phyloP scores from a whole-genome alignment of 2,113 vertebrate genomes.

The Clarias macrocephalus region DNA sequence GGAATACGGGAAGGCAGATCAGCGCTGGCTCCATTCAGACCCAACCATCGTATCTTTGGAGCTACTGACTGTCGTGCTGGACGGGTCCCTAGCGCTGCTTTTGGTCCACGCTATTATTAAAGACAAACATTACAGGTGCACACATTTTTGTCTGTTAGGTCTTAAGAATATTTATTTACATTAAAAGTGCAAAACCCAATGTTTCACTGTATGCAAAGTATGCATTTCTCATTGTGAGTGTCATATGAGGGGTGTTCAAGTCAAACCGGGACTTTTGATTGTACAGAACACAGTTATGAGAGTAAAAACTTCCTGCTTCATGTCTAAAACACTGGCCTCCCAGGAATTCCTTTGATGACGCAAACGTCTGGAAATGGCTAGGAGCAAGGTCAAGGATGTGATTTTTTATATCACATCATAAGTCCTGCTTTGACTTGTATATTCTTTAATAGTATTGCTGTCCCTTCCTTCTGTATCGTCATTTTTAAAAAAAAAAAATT shows the following conservation, averaged over 20 bases:
- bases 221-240: background rate
- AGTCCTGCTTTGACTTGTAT: background rate
- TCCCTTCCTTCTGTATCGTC: background rate
- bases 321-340: too few relatives aligned
- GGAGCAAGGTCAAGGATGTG: too few relatives aligned
- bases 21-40: conserved; percentile 72
- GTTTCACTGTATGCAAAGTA: background rate
- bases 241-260: background rate
- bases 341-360: too few relatives aligned
- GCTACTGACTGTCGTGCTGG: conserved; percentile 70
- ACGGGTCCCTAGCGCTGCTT: conserved; percentile 65
- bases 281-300: too few relatives aligned
- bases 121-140: conserved; percentile 68
- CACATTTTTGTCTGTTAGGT: background rate
- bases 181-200: background rate
- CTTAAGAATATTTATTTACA: background rate
- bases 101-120: conserved; percentile 72
- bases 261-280: too few relatives aligned
- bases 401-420: too few relatives aligned
- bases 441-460: background rate
- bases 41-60: conserved; percentile 78
- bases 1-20: conserved; percentile 82
- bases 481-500: background rate
- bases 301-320: too few relatives aligned
- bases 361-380: too few relatives aligned